phyloP scores from a whole-genome alignment of 2,797 vertebrate species.

The Pangasius macronema region DNA sequence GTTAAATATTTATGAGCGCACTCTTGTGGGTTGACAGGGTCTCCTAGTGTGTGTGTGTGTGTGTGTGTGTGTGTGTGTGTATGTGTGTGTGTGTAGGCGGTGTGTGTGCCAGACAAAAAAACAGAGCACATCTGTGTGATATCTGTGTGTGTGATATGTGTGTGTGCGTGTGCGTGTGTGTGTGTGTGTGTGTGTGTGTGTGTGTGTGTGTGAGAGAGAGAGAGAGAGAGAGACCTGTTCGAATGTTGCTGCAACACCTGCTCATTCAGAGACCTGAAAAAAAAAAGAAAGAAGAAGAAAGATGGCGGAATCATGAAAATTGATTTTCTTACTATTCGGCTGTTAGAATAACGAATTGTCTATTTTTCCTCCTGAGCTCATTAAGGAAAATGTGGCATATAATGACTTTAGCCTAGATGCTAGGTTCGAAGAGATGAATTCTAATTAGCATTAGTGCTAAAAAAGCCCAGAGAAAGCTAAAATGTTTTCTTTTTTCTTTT shows the following conservation, averaged over 20 bases:
- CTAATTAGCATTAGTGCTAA: neutral
- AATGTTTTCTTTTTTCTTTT: neutral
- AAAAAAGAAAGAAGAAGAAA: neutral
- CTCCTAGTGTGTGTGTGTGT: neutral
- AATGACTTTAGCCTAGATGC: neutral
- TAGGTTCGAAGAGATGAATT: neutral
- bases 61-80: slow-evolving; percentile 28
- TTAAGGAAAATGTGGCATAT: slow-evolving; percentile 1
- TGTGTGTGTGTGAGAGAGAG: neutral
- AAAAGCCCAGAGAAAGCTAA: neutral
- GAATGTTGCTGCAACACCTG: slow-evolving; percentile 44
- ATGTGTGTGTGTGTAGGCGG: slow-evolving; percentile 24
- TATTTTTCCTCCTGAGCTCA: neutral
- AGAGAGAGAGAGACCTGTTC: slow-evolving; percentile 9
- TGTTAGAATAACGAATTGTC: slow-evolving; percentile 14
- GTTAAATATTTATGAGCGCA: slow-evolving; percentile 77
- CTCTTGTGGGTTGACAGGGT: slow-evolving; percentile 57
- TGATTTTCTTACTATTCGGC: slow-evolving; percentile 15
- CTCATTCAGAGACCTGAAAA: slow-evolving; percentile 5
- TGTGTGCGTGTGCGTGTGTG: slow-evolving; percentile 41
- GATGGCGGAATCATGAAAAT: slow-evolving; percentile 12
- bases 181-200: slow-evolving; percentile 32
- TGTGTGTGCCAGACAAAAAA: slow-evolving; percentile 2
- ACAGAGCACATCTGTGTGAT: slow-evolving; percentile 23
- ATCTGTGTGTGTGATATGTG: slow-evolving; percentile 8